Base-by-base conservation (phyloP, 2,113 vertebrate species). In the Macaca mulatta region DNA sequence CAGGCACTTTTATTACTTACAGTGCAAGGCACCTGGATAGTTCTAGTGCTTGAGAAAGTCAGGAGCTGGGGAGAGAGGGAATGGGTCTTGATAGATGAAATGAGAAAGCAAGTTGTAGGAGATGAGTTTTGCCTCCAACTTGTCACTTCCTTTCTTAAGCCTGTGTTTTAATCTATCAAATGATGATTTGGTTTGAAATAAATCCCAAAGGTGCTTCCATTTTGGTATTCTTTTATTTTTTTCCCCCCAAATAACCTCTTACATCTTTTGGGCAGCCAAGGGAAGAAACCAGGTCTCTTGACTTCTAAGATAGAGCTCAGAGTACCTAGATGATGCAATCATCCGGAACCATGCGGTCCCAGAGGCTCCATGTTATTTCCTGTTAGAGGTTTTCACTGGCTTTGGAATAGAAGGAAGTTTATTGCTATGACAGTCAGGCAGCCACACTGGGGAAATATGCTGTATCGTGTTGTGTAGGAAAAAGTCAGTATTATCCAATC, bases 361-460 rank as follows among this genome's bases (percentile, higher is more conserved):
- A 25, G 48, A 87, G 88, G 20, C 61, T 61, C 38, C 50, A 3
- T 13, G 5, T 18, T 82, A 61, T 91, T 95, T 97, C 96, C 93
- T 88, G 48, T 89, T 72, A 27, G 69, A 0, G 8, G 16, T 81
- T 93, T 94, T 59, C 89, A 79, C 0, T 91, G 89, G 45, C 91
- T 92, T 80, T 67, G 75, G 69, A 94, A 43, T 52, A 85, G 72
- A 79, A 97, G 77, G 69, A 94, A 92, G 74, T 86, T 93, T 86
- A 77, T 72, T 94, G 89, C 93, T 80, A 20, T 77, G 78, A 91
- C 35, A 75, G 78, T 84, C 80, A 89, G 61, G 38, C 87, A 95
- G 81, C 22, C 52, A 57, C 93, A 79, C 35, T 48, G 27, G 90
- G 95, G 94, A 86, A 96, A 93, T 85, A 95, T 93, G 97, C 94